Base-by-base conservation (phyloP, 2,113 vertebrate species). In the Carassius gibelio region DNA sequence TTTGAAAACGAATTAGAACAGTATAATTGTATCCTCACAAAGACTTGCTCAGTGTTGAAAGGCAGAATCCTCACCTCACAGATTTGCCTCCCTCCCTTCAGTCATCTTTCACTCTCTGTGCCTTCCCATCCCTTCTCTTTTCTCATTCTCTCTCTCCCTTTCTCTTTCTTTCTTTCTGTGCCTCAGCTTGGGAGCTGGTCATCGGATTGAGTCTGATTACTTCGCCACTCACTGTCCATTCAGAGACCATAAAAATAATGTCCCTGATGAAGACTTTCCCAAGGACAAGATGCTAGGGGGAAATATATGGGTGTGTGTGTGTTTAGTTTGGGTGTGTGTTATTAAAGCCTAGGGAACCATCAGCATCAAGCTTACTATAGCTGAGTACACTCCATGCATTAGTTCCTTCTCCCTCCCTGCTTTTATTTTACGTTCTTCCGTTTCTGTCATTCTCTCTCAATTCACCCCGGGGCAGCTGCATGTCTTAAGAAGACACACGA, bases 41-140 rank as follows among this genome's bases (percentile, higher is more conserved):
- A 68, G 30, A 72, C 66, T 77, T 34, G 34, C 72, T 85, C 9
- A 68, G 3, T 62, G 14, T 30, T 59, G n/a, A 85, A 50, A 85
- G 68, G 64, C 88, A 88, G 87, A 79, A 88, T 68, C 82, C 38
- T 72, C 80, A 83, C 84, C 66, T 85, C 81, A 85, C 9, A 55
- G 42, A 66, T 76, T 69, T 3, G 34, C 77, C 45, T 84, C 61
- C 23, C 72, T 86, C 66, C 69, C 81, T 74, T 88, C 77, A 75
- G 62, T 64, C 71, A 87, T 78, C 59, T 64, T 71, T 75, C 9
- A 15, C 55, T 62, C 55, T 62, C 79, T 82, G 50, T 23, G 42
- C 23, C 23, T 19, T 30, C 45, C 68, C 19, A 26, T 45, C 52
- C 62, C 45, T 75, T 75, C 68, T 76, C 45, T 75, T 79, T 8